A percentile compares a stretch with the other conserved stretches of the same genome.
These are phyloP conservation scores for Mobula birostris DNA, from an alignment of 2,113 vertebrate genomes.

Conservation along the genomic window DNA sequence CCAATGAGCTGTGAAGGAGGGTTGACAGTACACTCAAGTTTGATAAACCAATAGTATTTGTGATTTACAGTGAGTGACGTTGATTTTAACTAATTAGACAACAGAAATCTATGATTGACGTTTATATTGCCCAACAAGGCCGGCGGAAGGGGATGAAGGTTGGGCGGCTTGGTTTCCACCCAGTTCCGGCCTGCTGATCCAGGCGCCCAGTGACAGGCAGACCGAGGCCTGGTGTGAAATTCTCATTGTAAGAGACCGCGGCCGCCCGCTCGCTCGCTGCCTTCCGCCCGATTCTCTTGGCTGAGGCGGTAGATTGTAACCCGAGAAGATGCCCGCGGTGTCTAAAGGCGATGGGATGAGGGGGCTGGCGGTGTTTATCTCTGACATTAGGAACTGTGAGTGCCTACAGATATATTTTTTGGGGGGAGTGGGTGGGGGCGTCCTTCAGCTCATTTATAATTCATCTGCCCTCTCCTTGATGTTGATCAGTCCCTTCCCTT, in stretches of 20 bases:
- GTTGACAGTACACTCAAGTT: background rate
- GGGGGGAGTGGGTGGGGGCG: background rate
- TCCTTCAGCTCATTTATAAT: constrained; percentile 4
- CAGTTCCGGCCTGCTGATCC: constrained; percentile 24
- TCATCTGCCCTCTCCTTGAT: background rate
- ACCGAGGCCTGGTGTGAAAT: constrained; percentile 17
- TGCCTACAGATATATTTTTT: background rate
- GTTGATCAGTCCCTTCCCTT: background rate
- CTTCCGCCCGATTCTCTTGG: background rate
- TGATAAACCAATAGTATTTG: background rate
- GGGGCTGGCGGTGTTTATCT: constrained; percentile 36
- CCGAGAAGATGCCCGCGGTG: constrained; percentile 24
- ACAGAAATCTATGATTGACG: background rate
- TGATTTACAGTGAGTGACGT: background rate
- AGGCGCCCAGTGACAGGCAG: constrained; percentile 14
- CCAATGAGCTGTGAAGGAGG: background rate
- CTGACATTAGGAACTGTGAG: constrained; percentile 35
- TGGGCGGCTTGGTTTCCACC: background rate
- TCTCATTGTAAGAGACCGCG: background rate
- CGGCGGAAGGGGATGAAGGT: background rate
- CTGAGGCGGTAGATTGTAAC: background rate
- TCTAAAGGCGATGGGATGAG: constrained; percentile 27
- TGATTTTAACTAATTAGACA: background rate
- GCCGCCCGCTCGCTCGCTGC: background rate
- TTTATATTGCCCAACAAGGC: background rate